Base-by-base conservation (phyloP, 1,140 invertebrate genomes). In the Papilio xuthus region DNA sequence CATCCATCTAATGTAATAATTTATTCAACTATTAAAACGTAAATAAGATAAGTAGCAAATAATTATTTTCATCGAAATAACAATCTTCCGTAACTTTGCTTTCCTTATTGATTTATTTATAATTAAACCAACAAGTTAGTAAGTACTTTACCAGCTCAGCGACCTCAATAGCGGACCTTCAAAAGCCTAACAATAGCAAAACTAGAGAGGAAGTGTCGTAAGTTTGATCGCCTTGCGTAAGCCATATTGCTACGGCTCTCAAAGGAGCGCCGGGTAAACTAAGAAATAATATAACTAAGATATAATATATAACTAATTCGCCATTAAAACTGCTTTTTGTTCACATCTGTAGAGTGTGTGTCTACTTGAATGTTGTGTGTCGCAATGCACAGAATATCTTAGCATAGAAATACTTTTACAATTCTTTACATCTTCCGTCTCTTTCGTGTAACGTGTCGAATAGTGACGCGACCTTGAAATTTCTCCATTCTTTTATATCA, bases 161-260 rank as follows among this genome's bases (percentile, higher is more conserved):
- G 60, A 32, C 60, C 60, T 67, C 26, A 28, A 28, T 67, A 67
- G 23, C 26, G 12, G 26, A 67, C 60, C 26, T 67, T 67, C 60
- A 67, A 32, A 67, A 32, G 60, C 26, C 26, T 67, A 67, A 67
- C 60, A 67, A 67, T 67, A 67, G 26, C 10, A 28, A 67, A 67
- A 67, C 26, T 67, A 67, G 26, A 26, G 26, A 67, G 60, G 60
- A 67, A 67, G 60, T 67, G 60, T 32, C 13, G 60, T 67, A 67
- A 67, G 26, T 67, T 32, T 2, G 26, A 28, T 67, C 56, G 56
- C 8, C 56, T 60, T 60, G 56, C 20, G 23, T 60, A 60, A 67
- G 60, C 60, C 15, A 15, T 15, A 26, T 28, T 60, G 12, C 60
- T 7, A 67, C 26, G 12, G 15, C 26, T 28, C 12, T 32, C 28